Evolutionary conservation across 2,888 invertebrate species (phyloP).

Genomic region (Ecliptopera silaceata): DNA sequence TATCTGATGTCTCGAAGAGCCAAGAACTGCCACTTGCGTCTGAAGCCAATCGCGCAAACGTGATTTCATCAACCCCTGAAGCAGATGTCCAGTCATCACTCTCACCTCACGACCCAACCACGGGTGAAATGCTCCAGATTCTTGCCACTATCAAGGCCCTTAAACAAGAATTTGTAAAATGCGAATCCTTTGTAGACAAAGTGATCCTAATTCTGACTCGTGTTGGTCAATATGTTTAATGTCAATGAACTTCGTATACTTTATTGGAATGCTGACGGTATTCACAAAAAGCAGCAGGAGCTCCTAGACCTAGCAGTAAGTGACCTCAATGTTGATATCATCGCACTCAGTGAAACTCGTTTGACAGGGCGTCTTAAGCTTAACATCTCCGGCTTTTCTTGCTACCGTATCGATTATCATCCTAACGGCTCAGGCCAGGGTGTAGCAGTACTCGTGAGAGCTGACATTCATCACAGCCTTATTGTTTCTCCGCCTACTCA

Average conservation of each 20-base stretch:
- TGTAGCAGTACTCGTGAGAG: background rate
- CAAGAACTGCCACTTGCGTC: too few relatives aligned
- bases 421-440: background rate
- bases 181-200: background rate
- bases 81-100: too few relatives aligned
- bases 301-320: background rate
- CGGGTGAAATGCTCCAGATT: background rate
- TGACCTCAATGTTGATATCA: background rate
- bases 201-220: background rate
- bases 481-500: background rate
- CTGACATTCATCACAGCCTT: background rate
- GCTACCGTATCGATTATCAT: background rate
- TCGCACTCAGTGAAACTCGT: too few relatives aligned
- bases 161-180: background rate
- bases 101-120: too few relatives aligned
- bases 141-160: background rate
- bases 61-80: background rate
- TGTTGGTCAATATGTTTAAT: background rate
- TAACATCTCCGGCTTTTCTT: background rate
- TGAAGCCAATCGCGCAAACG: background rate
- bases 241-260: background rate
- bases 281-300: background rate
- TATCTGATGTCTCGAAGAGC: background rate
- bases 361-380: background rate
- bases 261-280: background rate